Percentiles rank a stretch among this genome's conserved stretches.
Evolutionary conservation across 2,888 invertebrate genomes (phyloP).

Genomic region (Lasioglossum pauxillum): DNA sequence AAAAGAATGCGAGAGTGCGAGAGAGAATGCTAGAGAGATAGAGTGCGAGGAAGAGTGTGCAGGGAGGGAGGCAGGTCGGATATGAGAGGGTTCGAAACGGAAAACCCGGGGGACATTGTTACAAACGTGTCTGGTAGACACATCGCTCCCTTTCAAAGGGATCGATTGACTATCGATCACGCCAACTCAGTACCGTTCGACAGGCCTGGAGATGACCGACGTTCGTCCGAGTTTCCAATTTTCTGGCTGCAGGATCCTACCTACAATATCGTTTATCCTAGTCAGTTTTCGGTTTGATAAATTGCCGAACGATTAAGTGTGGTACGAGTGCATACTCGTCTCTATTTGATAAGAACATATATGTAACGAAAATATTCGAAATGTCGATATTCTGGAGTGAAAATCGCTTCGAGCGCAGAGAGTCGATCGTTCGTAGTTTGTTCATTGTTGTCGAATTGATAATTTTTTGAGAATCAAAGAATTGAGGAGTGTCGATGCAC

Average conservation of each 20-base stretch:
- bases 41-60: not conserved
- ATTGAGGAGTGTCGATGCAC: not conserved
- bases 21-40: not conserved
- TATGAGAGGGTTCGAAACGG: constrained; percentile 28
- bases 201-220: constrained; percentile 2
- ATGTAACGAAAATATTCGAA: too few species aligned
- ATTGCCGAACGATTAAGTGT: too few species aligned
- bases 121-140: constrained; percentile 22
- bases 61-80: constrained; percentile 1
- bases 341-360: too few species aligned
- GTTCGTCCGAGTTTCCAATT: not conserved
- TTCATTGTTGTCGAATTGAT: too few species aligned
- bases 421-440: too few species aligned
- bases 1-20: not conserved
- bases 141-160: constrained; percentile 32
- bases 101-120: constrained; percentile 40
- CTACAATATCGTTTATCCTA: too few species aligned
- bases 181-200: constrained; percentile 9
- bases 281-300: too few species aligned
- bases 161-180: constrained; percentile 19
- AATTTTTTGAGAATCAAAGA: too few species aligned
- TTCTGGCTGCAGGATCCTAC: not conserved
- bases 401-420: too few species aligned
- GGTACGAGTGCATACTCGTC: too few species aligned
- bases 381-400: too few species aligned